Conservation (phyloP, 30 jellyfish, hydroid and myxozoan genomes). For the Clytia hemisphaerica region DNA sequence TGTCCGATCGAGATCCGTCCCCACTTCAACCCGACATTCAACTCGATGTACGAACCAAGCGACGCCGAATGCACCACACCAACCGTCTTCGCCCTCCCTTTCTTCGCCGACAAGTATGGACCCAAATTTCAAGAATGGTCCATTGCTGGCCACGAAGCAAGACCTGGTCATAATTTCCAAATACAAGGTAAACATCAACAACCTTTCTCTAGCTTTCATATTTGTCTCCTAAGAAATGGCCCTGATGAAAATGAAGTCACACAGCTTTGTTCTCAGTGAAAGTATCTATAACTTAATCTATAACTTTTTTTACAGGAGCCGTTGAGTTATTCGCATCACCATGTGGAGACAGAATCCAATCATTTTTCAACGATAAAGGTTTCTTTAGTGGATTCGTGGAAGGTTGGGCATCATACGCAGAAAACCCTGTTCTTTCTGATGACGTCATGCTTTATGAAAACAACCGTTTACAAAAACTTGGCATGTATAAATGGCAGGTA, state of each 20-base stretch:
- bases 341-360: slow-evolving; percentile 55
- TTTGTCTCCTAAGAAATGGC: too few species aligned
- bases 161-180: slow-evolving; percentile 97
- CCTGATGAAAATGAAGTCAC: neutral
- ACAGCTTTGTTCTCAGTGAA: neutral
- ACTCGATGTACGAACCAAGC: slow-evolving; percentile 69
- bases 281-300: neutral
- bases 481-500: slow-evolving; percentile 99
- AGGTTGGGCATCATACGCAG: slow-evolving; percentile 93
- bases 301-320: neutral
- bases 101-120: slow-evolving; percentile 86
- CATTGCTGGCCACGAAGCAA: slow-evolving; percentile 86
- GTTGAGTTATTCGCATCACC: slow-evolving; percentile 64
- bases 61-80: slow-evolving; percentile 62
- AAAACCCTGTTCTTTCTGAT: slow-evolving; percentile 13
- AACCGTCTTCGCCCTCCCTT: slow-evolving; percentile 74
- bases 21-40: slow-evolving; percentile 89
- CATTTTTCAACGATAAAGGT: slow-evolving; percentile 54
- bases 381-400: slow-evolving; percentile 62
- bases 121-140: slow-evolving; percentile 97
- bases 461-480: slow-evolving; percentile 64
- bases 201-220: too few species aligned
- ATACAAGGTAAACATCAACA: slow-evolving; percentile 51
- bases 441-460: slow-evolving; percentile 68
- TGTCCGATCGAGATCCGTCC: slow-evolving; percentile 87